Evolutionary conservation across 2,888 invertebrate species (phyloP).

Genomic region (Griposia aprilina): DNA sequence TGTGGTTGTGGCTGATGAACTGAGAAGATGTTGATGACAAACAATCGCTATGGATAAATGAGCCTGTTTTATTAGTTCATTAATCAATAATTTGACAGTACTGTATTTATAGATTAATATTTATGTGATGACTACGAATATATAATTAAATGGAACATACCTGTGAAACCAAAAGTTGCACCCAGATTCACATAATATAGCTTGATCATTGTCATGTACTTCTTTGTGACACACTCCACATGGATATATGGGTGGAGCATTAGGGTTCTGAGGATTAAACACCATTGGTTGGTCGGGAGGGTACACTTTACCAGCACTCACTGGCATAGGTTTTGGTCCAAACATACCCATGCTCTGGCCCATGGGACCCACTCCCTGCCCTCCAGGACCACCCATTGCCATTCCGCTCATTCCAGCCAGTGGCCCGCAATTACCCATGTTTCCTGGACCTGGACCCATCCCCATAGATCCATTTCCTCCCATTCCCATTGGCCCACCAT

Average conservation of each 20-base stretch:
- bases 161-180: constrained; percentile 99
- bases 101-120: too few species aligned
- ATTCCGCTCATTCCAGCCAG: constrained; percentile 89
- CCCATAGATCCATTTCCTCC: constrained; percentile 87
- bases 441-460: constrained; percentile 88
- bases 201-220: constrained; percentile 99
- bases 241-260: constrained; percentile 99
- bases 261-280: constrained; percentile 99
- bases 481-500: constrained; percentile 89
- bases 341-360: constrained; percentile 91
- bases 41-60: too few species aligned
- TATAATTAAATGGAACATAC: constrained; percentile 80
- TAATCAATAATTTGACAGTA: too few species aligned
- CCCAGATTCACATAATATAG: constrained; percentile 98
- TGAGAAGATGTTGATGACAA: too few species aligned
- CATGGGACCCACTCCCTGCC: constrained; percentile 90
- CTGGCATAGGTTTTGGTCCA: constrained; percentile 97
- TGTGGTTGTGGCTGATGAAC: too few species aligned
- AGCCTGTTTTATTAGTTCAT: too few species aligned
- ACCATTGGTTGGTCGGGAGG: constrained; percentile 99
- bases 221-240: constrained; percentile 99
- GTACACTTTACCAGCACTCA: constrained; percentile 97
- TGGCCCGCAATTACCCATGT: constrained; percentile 88
- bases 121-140: too few species aligned
- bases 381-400: constrained; percentile 89